Evolutionary conservation across 2,888 invertebrate species (phyloP).

Genomic region (Caenorhabditis doughertyi): DNA sequence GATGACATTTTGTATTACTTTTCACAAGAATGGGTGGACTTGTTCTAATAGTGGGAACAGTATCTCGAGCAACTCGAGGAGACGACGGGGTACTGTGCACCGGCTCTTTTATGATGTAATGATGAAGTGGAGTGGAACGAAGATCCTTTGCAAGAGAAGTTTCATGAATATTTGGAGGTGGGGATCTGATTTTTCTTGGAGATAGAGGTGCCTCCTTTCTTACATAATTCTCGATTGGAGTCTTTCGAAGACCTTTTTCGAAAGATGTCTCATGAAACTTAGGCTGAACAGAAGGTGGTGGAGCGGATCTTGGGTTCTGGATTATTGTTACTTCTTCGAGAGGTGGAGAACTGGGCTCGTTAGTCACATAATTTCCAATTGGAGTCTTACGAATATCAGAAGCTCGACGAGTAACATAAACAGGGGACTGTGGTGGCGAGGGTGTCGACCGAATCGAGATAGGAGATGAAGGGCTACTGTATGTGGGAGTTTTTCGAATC

Average conservation of each 20-base stretch:
- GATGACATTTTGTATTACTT: too few species aligned
- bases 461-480: neutral
- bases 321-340: neutral
- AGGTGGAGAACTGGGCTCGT: neutral
- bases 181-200: neutral
- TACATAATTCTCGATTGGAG: slow-evolving; percentile 5
- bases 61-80: neutral
- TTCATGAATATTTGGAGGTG: neutral
- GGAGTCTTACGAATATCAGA: slow-evolving; percentile 14
- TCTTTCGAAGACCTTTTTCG: neutral
- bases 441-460: neutral
- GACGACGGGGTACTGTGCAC: neutral
- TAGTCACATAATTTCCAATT: neutral
- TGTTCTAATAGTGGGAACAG: neutral
- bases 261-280: neutral
- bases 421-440: neutral
- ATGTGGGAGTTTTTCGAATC: neutral
- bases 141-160: neutral
- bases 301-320: too few species aligned
- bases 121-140: neutral
- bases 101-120: neutral
- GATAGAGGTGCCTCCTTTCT: neutral
- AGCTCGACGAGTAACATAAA: neutral
- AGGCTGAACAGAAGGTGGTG: neutral
- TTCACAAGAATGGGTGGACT: too few species aligned